Evolutionary conservation across 2,113 vertebrate genomes (phyloP).

Genomic region (Perognathus longimembris): DNA sequence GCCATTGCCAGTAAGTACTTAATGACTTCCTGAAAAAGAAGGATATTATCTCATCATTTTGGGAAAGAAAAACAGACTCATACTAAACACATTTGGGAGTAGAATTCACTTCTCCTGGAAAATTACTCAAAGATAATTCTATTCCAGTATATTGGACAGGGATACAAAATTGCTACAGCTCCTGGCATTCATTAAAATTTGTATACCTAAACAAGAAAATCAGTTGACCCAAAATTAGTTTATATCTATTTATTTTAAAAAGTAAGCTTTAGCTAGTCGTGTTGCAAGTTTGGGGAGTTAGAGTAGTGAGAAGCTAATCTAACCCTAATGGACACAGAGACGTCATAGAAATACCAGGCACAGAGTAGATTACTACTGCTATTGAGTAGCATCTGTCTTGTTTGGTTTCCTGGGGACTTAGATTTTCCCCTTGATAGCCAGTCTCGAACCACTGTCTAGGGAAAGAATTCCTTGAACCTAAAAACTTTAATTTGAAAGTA

Average conservation of each 20-base stretch:
- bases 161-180: not conserved
- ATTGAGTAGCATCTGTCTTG: not conserved
- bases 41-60: not conserved
- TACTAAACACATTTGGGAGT: not conserved
- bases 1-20: not conserved
- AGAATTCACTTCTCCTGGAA: slow-evolving; percentile 6
- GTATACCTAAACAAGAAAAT: not conserved
- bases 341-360: not conserved
- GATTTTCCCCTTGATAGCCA: not conserved
- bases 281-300: not conserved
- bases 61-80: slow-evolving; percentile 10
- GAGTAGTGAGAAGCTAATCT: not conserved
- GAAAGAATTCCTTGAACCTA: not conserved
- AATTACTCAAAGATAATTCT: slow-evolving; percentile 1
- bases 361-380: not conserved
- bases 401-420: not conserved
- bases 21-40: not conserved
- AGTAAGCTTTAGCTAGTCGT: not conserved
- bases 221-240: not conserved
- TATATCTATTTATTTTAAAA: not conserved
- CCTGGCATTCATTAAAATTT: not conserved
- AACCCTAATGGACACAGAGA: not conserved
- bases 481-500: not conserved
- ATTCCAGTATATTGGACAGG: not conserved
- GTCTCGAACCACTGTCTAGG: not conserved